Evolutionary conservation across 1,140 invertebrate genomes (phyloP).

Genomic region (Doryteuthis pealeii): DNA sequence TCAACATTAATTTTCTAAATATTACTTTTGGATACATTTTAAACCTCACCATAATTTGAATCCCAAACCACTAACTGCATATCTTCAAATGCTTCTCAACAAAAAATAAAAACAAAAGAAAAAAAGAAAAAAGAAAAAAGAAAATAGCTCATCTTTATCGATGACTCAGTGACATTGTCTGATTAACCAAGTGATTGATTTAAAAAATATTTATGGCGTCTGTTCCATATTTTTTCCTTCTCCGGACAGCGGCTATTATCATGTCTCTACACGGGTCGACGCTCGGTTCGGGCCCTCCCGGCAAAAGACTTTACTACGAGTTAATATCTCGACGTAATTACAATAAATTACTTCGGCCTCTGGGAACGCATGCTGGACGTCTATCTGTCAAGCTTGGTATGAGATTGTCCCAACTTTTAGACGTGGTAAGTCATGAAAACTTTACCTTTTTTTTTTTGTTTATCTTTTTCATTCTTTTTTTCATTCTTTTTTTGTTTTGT

Average conservation of each 20-base stretch:
- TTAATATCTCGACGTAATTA: conserved; percentile 80
- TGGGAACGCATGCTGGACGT: conserved; percentile 74
- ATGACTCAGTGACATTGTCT: not conserved
- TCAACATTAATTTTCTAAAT: no score
- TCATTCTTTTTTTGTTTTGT: not conserved
- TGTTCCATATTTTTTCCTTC: no score
- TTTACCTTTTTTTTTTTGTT: not conserved
- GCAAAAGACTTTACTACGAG: conserved; percentile 65
- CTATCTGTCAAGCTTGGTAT: conserved; percentile 89
- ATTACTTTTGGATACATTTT: no score
- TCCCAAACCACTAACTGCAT: no score
- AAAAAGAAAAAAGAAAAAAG: not conserved
- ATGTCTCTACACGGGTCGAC: not conserved
- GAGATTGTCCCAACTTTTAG: conserved; percentile 87
- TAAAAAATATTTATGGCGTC: no score
- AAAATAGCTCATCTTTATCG: not conserved
- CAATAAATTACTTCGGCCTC: conserved; percentile 87
- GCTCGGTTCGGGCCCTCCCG: conserved; percentile 28
- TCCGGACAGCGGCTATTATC: no score
- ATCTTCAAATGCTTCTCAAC: no score
- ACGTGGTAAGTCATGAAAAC: conserved; percentile 79
- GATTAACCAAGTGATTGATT: not conserved
- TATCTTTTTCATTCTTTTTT: not conserved
- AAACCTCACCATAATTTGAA: no score
- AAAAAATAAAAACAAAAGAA: not conserved